Base-by-base conservation (phyloP, 2,113 vertebrate species). In the Cebidichthys violaceus region DNA sequence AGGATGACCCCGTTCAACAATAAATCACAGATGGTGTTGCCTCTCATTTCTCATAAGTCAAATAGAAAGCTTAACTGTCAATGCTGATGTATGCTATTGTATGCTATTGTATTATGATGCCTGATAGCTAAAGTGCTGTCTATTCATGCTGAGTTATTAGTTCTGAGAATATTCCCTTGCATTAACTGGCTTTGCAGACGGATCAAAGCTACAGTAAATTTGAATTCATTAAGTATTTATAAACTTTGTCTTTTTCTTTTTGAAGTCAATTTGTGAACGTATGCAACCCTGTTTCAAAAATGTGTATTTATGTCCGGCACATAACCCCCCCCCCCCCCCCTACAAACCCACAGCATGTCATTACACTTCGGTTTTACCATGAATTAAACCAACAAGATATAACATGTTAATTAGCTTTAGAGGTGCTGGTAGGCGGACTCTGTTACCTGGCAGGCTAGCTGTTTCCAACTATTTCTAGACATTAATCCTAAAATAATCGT, bases 11-110 rank as follows among this genome's bases (percentile, higher is more conserved):
- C 41, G 57, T 55, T 54, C 11, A 31, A 31, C 50, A 57, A 9
- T 66, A 61, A 78, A 62, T 62, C 69, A 62, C 75, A 68, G 62
- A 73, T 73, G 54, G 33, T 29, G 76, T 74, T 67, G 75, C 52
- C 60, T 54, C 20, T 60, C 68, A 43, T 61, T 50, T 18, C 29
- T 83, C 54, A 33, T 14, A 55, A 61, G 55, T 52, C 70, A 65
- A 76, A 70, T 39, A 20, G 18, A 59, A 83, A 83, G 47, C 60
- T 55, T 39, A 59, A 39, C 67, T 31, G 39, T 71, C 29, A 18
- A 31, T 31, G 18, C 33, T 33, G 54, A 35, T 68, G n/a, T n/a
- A n/a, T n/a, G n/a, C n/a, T n/a, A n/a, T n/a, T n/a, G n/a, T n/a
- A n/a, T n/a, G n/a, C n/a, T n/a, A 1, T 14, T 9, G 20, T 82